phyloP scores from a whole-genome alignment of 1,140 invertebrate genomes.

The Mercenaria mercenaria region DNA sequence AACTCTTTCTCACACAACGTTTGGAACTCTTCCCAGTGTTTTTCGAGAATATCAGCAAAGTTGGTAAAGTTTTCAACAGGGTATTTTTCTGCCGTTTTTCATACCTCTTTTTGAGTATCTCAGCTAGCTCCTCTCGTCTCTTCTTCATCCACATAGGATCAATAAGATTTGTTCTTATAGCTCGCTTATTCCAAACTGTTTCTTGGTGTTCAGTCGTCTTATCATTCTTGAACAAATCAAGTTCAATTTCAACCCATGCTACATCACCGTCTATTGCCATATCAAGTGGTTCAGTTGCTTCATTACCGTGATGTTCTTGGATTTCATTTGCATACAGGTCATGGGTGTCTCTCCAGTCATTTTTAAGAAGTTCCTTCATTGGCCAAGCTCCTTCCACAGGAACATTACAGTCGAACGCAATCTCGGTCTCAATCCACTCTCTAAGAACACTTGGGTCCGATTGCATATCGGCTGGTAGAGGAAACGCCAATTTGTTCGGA shows the following conservation, averaged over 20 bases:
- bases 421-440: constrained; percentile 22
- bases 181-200: constrained; percentile 1
- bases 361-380: no score
- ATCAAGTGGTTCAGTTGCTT: not conserved
- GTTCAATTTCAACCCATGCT: constrained; percentile 39
- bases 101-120: not conserved
- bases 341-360: not conserved
- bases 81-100: not conserved
- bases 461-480: not conserved
- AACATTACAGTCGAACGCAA: not conserved
- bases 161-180: not conserved
- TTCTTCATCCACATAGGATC: not conserved
- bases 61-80: not conserved
- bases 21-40: constrained; percentile 32
- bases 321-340: constrained; percentile 1
- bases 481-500: constrained; percentile 18
- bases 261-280: constrained; percentile 35
- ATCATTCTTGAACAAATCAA: constrained; percentile 36
- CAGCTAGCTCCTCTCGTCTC: not conserved
- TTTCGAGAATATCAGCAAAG: constrained; percentile 7
- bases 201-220: constrained; percentile 19
- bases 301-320: not conserved
- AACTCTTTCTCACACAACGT: constrained; percentile 26
- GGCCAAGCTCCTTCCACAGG: constrained; percentile 6
- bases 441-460: not conserved